These are phyloP conservation scores for Bucorvus abyssinicus DNA, from an alignment of 2,797 vertebrate genomes.

Conservation along the genomic window DNA sequence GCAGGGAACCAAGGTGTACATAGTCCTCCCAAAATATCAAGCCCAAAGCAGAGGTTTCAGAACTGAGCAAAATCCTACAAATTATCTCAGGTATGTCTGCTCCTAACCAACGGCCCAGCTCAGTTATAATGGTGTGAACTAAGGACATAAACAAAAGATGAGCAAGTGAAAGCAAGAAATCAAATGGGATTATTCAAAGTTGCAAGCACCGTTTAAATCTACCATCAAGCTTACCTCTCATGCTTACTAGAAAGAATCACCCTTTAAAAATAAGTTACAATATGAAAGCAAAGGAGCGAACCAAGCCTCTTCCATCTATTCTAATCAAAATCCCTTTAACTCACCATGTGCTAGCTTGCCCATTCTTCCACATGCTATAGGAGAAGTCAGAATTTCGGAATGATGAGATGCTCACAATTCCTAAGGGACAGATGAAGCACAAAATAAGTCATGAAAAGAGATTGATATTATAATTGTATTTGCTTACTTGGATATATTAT, in stretches of 20 bases:
- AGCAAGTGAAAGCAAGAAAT: background rate
- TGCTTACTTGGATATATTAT: background rate
- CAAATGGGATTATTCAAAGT: background rate
- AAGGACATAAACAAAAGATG: background rate
- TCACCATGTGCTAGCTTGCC: constrained; percentile 85
- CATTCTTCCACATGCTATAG: constrained; percentile 85
- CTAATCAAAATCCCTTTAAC: background rate
- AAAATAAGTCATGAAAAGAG: background rate
- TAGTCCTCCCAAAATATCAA: background rate
- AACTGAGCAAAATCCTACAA: background rate
- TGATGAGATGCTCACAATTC: constrained; percentile 80
- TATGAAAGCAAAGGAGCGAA: background rate
- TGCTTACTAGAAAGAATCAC: background rate
- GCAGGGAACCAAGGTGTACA: background rate
- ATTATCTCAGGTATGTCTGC: background rate
- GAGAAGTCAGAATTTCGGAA: constrained; percentile 80
- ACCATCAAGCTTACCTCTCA: background rate
- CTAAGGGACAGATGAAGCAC: constrained; percentile 62
- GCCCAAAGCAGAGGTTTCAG: background rate
- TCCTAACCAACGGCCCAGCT: background rate
- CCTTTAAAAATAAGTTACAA: background rate
- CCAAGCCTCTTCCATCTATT: background rate
- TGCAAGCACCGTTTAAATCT: background rate
- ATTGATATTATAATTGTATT: background rate
- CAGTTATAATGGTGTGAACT: background rate